Percentiles rank a stretch among this genome's conserved stretches.
These are phyloP conservation scores for Hylia prasina DNA, from an alignment of 2,113 vertebrate species.

Conservation along the genomic window DNA sequence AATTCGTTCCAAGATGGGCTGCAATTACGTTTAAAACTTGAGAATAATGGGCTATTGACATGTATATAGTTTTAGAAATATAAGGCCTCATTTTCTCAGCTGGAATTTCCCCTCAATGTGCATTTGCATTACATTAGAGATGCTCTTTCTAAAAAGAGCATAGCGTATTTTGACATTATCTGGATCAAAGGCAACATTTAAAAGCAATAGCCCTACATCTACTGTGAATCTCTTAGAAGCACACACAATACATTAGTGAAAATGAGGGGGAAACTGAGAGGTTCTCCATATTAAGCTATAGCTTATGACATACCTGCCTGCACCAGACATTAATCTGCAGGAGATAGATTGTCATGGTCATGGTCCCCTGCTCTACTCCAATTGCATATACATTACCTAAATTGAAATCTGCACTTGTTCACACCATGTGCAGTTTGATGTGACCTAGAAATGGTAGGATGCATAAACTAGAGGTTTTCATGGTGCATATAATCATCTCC, in stretches of 20 bases:
- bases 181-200: constrained; percentile 76
- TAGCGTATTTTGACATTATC: constrained; percentile 71
- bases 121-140: constrained; percentile 82
- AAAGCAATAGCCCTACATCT: constrained; percentile 65
- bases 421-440: constrained; percentile 50
- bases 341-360: constrained; percentile 70
- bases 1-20: constrained; percentile 72
- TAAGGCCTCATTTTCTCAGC: constrained; percentile 80
- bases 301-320: constrained; percentile 75
- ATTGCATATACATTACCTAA: constrained; percentile 68
- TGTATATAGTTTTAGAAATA: constrained; percentile 81
- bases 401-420: constrained; percentile 72
- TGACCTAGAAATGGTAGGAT: constrained; percentile 47
- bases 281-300: constrained; percentile 56
- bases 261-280: constrained; percentile 16
- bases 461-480: constrained; percentile 49
- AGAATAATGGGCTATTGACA: constrained; percentile 82
- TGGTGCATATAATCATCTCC: constrained; percentile 39
- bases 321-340: constrained; percentile 71
- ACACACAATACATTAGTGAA: constrained; percentile 62
- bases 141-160: constrained; percentile 71
- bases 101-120: constrained; percentile 78
- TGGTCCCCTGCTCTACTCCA: constrained; percentile 63
- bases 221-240: constrained; percentile 54
- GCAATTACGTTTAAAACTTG: constrained; percentile 77